Base-by-base conservation (phyloP, 2,888 invertebrate genomes). In the Sphaeridia pumilis region DNA sequence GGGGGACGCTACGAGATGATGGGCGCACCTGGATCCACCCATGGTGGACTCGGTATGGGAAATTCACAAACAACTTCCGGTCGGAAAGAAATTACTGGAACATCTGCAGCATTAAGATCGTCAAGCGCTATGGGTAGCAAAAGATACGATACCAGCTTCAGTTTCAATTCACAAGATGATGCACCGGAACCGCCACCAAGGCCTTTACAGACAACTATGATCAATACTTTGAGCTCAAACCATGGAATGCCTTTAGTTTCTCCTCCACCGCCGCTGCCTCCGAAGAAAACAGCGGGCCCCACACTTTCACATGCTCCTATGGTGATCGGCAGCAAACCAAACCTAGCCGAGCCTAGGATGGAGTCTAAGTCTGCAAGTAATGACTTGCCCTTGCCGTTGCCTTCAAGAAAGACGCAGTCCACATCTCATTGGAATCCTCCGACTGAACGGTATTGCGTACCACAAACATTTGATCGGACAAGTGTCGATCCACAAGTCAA, bases 201-300 rank as follows among this genome's bases (percentile, higher is more conserved):
- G 5, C 78, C 82, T 1, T 21, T 64, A 3, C 59, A 60, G 52
- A 60, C 63, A 7, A 60, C 60, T 17, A 55, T 56, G 17, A 46
- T 56, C 36, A 52, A 57, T 12, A 41, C 25, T 41, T 21, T 14
- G 17, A 24, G 24, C 25, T 26, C 20, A 22, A 34, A 41, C 20
- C 50, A 28, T 26, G 41, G 12, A 36, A 17, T 34, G 21, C 44
- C 54, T 4, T 51, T 66, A 3, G 58, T 64, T 7, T 60, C 64
- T 4, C 81, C 82, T 67, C 84, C 84, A 2, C 83, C 83, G 1
- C 84, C 84, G 2, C 70, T 84, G 68, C 76, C 83, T 21, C 84
- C 84, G 7, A 65, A 65, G 46, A 64, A 64, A 41, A 14, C 83
- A 83, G 52, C 54, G 22, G 35, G 58, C 28, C 48, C 57, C 21